Percentiles rank a stretch among this genome's conserved stretches.
Evolutionary conservation across 2,888 invertebrate species (phyloP).

Genomic region (Eurois occulta): DNA sequence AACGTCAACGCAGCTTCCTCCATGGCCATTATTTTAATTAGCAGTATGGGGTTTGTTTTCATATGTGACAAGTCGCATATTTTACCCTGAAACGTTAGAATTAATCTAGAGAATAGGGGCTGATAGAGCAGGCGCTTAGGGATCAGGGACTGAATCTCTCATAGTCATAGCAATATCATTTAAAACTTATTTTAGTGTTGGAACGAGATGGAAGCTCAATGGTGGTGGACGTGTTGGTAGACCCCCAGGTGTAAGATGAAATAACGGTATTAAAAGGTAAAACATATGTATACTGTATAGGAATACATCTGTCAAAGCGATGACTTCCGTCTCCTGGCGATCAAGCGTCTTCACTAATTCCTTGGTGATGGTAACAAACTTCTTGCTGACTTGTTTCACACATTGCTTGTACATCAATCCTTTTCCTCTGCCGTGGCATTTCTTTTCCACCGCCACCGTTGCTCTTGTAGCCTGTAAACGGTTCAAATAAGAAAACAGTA

Average conservation of each 20-base stretch:
- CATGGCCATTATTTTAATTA: constrained; percentile 78
- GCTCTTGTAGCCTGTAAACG: constrained; percentile 75
- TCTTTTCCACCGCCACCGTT: constrained; percentile 69
- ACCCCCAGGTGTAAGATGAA: not conserved
- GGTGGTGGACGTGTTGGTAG: not conserved
- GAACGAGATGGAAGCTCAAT: not conserved
- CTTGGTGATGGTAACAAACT: constrained; percentile 76
- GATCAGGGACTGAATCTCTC: not conserved
- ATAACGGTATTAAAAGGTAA: not conserved
- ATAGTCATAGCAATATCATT: not conserved
- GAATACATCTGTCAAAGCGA: constrained; percentile 73
- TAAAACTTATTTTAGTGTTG: not conserved
- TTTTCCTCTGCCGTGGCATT: constrained; percentile 69
- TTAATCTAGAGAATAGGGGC: not conserved
- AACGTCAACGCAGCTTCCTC: constrained; percentile 79
- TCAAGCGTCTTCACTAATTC: constrained; percentile 74
- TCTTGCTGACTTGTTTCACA: constrained; percentile 73
- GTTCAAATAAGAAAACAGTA: not conserved
- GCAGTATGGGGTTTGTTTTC: constrained; percentile 76
- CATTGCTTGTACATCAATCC: constrained; percentile 72
- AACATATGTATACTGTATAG: not conserved
- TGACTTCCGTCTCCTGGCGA: constrained; percentile 71
- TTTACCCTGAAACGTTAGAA: constrained; percentile 69
- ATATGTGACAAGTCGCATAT: constrained; percentile 77
- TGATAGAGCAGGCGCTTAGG: not conserved